Evolutionary conservation across 2,888 invertebrate genomes (phyloP), one percentile per base, ranked within the genome.

Genomic region (Iselma pallidipennis): DNA sequence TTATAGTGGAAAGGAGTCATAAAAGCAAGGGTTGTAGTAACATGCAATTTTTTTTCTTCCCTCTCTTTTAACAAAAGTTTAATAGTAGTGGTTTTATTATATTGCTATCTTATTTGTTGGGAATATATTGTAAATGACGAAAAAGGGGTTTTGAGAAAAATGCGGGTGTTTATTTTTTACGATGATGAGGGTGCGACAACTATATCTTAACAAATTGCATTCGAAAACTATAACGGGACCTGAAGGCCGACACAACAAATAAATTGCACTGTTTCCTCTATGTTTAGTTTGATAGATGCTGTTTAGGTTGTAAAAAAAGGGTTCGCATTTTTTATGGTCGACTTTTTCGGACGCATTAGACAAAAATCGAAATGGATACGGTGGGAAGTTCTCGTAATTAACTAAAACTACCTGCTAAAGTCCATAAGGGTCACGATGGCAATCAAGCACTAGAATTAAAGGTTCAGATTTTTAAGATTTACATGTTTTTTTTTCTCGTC

Each of bases 231-330:
- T n/a, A 45, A 45, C 45, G 45, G 45, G 10, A 45, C 16, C 12
- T 45, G 45, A 45, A 45, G 45, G 45, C 45, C 45, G 45, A 45
- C 45, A 45, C 45, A 45, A n/a, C 45, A 45, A 45, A 37, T 37
- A 37, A 37, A 45, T 45, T 45, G 45, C 45, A 45, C 45, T 45
- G 7, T 21, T n/a, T n/a, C n/a, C n/a, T n/a, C n/a, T n/a, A n/a
- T n/a, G n/a, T n/a, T n/a, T n/a, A n/a, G 2, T 21, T 45, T 4
- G 5, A 7, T 2, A 29, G 45, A n/a, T n/a, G n/a, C n/a, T n/a
- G n/a, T n/a, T n/a, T n/a, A n/a, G 10, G 21, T 45, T 45, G 45
- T 45, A 45, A 45, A 45, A 37, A 45, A 45, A 45, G 45, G 45
- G 45, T 45, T 45, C 21, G 21, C 12, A 9, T 42, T 9, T 42